phyloP scores from a whole-genome alignment of 1,140 invertebrate genomes.

The Neocloeon triangulifer region DNA sequence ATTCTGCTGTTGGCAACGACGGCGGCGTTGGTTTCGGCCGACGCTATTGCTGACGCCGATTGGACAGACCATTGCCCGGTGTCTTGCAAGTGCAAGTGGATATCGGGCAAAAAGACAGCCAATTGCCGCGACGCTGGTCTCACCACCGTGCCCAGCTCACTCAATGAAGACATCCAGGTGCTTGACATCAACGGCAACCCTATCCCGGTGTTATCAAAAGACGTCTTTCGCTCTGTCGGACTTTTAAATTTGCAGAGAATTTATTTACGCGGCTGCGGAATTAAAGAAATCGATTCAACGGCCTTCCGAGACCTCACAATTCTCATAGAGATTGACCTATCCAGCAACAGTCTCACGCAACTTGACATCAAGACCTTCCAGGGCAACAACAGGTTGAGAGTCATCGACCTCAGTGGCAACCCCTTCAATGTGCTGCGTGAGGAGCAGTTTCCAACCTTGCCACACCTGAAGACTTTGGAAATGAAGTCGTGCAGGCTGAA shows the following conservation, averaged over 20 bases:
- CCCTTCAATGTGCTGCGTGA: constrained; percentile 33
- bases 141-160: constrained; percentile 40
- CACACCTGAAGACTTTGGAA: constrained; percentile 44
- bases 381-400: constrained; percentile 45
- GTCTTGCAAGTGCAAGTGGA: constrained; percentile 71
- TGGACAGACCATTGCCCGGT: constrained; percentile 64
- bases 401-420: constrained; percentile 44
- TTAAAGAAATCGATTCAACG: constrained; percentile 50
- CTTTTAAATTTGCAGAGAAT: constrained; percentile 65
- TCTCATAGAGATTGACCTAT: constrained; percentile 64
- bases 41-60: constrained; percentile 27
- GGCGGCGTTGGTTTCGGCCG: constrained; percentile 1
- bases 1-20: not conserved
- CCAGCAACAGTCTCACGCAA: constrained; percentile 40
- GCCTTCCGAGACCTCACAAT: constrained; percentile 71
- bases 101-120: constrained; percentile 66
- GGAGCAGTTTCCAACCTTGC: constrained; percentile 44
- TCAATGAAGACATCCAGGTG: constrained; percentile 67
- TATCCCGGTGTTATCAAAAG: constrained; percentile 46
- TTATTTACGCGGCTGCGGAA: constrained; percentile 45
- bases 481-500: constrained; percentile 51
- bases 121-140: constrained; percentile 53
- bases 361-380: constrained; percentile 47
- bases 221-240: constrained; percentile 54
- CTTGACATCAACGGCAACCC: constrained; percentile 60